These are phyloP conservation scores for Saiga tatarica DNA, from an alignment of 2,113 vertebrate genomes.

Conservation along the genomic window DNA sequence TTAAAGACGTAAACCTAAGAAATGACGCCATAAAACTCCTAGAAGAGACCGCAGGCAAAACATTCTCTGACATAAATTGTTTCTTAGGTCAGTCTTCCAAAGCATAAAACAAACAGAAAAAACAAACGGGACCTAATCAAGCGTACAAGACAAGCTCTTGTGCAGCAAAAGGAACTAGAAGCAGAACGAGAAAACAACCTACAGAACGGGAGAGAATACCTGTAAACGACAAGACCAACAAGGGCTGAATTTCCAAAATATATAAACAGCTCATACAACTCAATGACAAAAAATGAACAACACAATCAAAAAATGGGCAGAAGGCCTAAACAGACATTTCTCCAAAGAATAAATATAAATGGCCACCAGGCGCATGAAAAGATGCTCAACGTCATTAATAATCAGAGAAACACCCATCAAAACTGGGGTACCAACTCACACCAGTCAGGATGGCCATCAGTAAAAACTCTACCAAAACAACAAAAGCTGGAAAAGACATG, in stretches of 20 bases:
- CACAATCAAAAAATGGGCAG: background rate
- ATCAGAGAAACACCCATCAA: background rate
- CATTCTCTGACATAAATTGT: background rate
- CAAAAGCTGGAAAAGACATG: background rate
- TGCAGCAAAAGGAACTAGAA: background rate
- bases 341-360: background rate
- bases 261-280: background rate
- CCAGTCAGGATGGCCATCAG: background rate
- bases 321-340: background rate
- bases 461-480: background rate
- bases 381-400: background rate
- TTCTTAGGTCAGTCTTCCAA: background rate
- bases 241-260: background rate
- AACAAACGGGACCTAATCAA: background rate
- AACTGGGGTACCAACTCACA: background rate
- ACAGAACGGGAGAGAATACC: background rate
- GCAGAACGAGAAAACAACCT: background rate
- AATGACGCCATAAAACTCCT: background rate
- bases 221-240: background rate
- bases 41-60: background rate
- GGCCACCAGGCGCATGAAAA: background rate
- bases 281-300: background rate
- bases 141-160: background rate
- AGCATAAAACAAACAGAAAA: background rate
- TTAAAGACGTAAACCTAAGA: background rate